Evolutionary conservation across 2,797 vertebrate species (phyloP), one percentile per base, ranked within the genome.

Genomic region (Periophthalmus magnuspinnatus): DNA sequence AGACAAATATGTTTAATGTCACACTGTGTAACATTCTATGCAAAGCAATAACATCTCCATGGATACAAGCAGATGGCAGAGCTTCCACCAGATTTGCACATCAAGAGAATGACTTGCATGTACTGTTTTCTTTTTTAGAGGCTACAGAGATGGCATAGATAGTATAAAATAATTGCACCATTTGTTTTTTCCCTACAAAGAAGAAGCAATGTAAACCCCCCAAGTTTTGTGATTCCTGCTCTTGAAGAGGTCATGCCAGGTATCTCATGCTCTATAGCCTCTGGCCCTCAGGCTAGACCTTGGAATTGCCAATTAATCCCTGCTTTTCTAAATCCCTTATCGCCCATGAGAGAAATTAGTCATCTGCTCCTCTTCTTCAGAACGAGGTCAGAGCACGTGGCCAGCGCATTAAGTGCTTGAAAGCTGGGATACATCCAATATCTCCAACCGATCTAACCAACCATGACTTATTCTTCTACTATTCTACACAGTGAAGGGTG

Each of bases 321-420:
- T 69, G 71, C 32, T 66, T 75, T 80, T 78, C 75, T 9, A 72
- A 80, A 79, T 70, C 71, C 70, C 65, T 80, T 65, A 77, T 81
- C 71, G 62, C 76, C 75, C 72, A 62, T 52, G 72, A 71, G 67
- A 80, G 11, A 76, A 81, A 80, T 77, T 66, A 76, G 59, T 80
- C 67, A 70, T 76, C 65, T 16, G 13, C 67, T 67, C 65, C 67
- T 48, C 62, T 52, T 80, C 54, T 55, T 6, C 11, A 21, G 61
- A 75, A 76, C 33, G 6, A 78, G 72, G 74, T 78, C 77, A 79
- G 67, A 81, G 60, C 74, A 80, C 58, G 11, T n/a, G 67, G 76
- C 82, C 79, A 79, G 78, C 79, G 81, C 55, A 65, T 68, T 54
- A 69, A 32, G 55, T 19, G 61, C 52, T 54, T 36, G 71, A 65